A percentile compares a stretch with the other conserved stretches of the same genome.
Conservation (phyloP, 2,888 invertebrate species). For the Dynastes maya region DNA sequence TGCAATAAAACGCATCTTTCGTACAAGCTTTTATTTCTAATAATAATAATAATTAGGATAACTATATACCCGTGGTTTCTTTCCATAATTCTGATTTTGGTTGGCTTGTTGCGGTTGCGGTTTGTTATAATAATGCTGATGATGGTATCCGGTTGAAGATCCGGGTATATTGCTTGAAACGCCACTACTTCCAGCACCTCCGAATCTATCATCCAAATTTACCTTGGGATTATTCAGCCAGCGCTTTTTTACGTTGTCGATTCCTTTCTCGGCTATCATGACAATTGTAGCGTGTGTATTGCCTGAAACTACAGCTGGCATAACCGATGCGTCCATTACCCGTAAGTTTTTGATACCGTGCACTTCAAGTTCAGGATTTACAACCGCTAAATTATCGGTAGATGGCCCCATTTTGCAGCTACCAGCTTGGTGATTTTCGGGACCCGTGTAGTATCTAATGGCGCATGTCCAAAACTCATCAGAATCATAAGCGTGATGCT, state of each 20-base stretch:
- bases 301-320: constrained; percentile 67
- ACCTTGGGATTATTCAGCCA: constrained; percentile 56
- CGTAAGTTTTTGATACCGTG: constrained; percentile 76
- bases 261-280: constrained; percentile 69
- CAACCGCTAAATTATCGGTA: constrained; percentile 82
- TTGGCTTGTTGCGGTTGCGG: too few species aligned
- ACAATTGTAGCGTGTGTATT: constrained; percentile 69
- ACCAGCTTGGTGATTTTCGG: constrained; percentile 88
- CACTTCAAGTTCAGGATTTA: constrained; percentile 79
- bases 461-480: constrained; percentile 87
- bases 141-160: too few species aligned
- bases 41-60: constrained; percentile 8
- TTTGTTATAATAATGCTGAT: too few species aligned
- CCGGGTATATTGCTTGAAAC: background rate
- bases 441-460: constrained; percentile 80
- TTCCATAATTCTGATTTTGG: background rate
- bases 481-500: constrained; percentile 70
- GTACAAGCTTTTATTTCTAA: background rate
- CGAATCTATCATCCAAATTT: background rate
- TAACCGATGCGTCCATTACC: constrained; percentile 71
- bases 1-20: too few species aligned
- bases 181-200: background rate
- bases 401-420: constrained; percentile 88
- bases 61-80: background rate
- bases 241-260: constrained; percentile 66